Evolutionary conservation across 2,888 invertebrate genomes (phyloP), one percentile per base, ranked within the genome.

Genomic region (Hemaris fuciformis): DNA sequence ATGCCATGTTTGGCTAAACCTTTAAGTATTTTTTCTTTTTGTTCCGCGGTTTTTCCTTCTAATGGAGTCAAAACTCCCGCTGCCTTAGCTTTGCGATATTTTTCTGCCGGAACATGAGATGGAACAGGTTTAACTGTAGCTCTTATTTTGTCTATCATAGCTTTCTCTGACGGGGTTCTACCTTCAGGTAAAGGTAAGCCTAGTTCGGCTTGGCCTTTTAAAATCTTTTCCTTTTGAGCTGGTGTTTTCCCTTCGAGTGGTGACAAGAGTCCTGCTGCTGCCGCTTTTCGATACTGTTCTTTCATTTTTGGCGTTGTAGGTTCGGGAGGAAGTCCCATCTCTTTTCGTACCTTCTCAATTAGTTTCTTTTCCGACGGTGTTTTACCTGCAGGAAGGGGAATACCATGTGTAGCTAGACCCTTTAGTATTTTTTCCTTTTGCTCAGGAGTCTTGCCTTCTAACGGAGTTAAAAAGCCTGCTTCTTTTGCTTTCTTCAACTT

Each of bases 171-270:
- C 0, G 71, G 13, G 7, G 77, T 75, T 56, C 72, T 57, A 7
- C 79, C 78, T 66, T 75, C 70, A 0, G 79, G 77, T 3, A 80
- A 56, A 1, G 73, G 69, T 31, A 80, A 60, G 2, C 74, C 76
- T 23, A 69, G 57, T 23, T 74, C 65, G 3, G 66, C 70, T 62
- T 74, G 70, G n/a, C 62, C 64, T 57, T 61, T 63, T 4, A 81
- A 57, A 3, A 75, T 70, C 61, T 70, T 70, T 67, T 76, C 73
- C 64, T 80, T 79, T 60, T 74, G 66, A 10, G 62, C 60, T 0
- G 57, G 46, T 10, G 73, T 60, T 66, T 79, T 81, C 0, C 78
- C 81, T 66, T 76, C 73, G 38, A 77, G 57, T 0, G 79, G 77
- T 3, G 66, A 66, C 10, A 78, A 63, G 7, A 75, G 23, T 4